Conservation (phyloP, 1,140 invertebrate species). For the Archegozetes longisetosus region DNA sequence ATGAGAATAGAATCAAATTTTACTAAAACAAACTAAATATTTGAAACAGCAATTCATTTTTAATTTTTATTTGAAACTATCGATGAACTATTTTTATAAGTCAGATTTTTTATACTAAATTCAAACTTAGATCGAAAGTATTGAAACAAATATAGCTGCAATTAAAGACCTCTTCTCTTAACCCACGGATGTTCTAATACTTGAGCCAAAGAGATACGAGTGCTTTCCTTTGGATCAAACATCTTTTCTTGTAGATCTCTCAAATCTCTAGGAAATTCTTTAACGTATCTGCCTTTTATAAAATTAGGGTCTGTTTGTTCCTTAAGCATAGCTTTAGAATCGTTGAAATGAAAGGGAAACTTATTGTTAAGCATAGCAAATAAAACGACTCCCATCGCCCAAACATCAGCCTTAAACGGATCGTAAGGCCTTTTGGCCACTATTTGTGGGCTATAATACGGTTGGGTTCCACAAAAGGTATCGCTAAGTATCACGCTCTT, state of each 20-base stretch:
- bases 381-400: too few relatives aligned
- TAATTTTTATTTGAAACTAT: too few relatives aligned
- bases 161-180: background rate
- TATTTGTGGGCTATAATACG: slow-evolving; percentile 24
- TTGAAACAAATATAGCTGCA: too few relatives aligned
- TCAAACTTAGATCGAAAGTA: too few relatives aligned
- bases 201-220: slow-evolving; percentile 47
- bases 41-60: too few relatives aligned
- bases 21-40: too few relatives aligned
- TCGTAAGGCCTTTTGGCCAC: slow-evolving; percentile 21
- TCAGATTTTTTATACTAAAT: too few relatives aligned
- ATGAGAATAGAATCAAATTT: too few relatives aligned
- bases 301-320: slow-evolving; percentile 49
- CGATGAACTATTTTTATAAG: too few relatives aligned
- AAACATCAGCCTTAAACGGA: slow-evolving; percentile 20
- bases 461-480: slow-evolving; percentile 17
- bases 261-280: slow-evolving; percentile 41
- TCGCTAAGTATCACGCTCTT: background rate
- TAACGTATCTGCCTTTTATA: slow-evolving; percentile 43
- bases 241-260: slow-evolving; percentile 39
- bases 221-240: slow-evolving; percentile 56
- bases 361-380: slow-evolving; percentile 25
- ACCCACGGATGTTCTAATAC: slow-evolving; percentile 20
- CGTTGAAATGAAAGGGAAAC: slow-evolving; percentile 33
- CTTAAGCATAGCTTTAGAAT: slow-evolving; percentile 30